Evolutionary conservation across 2,113 vertebrate genomes (phyloP).

Genomic region (Megalops atlanticus): DNA sequence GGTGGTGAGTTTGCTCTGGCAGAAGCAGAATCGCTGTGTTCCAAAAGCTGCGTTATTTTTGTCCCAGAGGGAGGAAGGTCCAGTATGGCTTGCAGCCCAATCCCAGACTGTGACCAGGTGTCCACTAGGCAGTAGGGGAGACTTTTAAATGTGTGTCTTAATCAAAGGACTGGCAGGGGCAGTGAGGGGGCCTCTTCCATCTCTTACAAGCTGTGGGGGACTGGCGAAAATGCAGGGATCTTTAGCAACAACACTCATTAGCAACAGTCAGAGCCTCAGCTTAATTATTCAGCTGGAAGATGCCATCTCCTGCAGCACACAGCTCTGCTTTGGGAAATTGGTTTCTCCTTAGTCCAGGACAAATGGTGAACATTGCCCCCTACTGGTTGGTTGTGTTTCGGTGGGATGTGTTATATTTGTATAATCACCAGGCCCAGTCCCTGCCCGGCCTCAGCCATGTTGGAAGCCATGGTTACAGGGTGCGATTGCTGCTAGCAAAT

Average conservation of each 20-base stretch:
- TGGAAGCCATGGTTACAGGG: background rate
- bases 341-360: background rate
- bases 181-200: background rate
- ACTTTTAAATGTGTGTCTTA: conserved; percentile 2
- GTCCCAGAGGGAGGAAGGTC: background rate
- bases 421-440: background rate
- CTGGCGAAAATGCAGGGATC: background rate
- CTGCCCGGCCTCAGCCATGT: background rate
- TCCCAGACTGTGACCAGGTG: background rate
- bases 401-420: background rate
- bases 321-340: background rate
- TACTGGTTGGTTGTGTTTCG: background rate
- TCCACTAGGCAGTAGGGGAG: background rate
- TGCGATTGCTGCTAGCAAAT: background rate
- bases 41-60: background rate
- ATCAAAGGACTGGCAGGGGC: background rate
- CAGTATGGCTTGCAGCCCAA: background rate
- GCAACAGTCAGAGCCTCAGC: background rate
- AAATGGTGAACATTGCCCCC: background rate
- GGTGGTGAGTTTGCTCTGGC: background rate
- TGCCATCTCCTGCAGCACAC: background rate
- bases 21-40: background rate
- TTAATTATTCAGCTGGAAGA: background rate
- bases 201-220: background rate
- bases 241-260: background rate